phyloP scores from a whole-genome alignment of 2,797 vertebrate species.

The Staurois parvus region DNA sequence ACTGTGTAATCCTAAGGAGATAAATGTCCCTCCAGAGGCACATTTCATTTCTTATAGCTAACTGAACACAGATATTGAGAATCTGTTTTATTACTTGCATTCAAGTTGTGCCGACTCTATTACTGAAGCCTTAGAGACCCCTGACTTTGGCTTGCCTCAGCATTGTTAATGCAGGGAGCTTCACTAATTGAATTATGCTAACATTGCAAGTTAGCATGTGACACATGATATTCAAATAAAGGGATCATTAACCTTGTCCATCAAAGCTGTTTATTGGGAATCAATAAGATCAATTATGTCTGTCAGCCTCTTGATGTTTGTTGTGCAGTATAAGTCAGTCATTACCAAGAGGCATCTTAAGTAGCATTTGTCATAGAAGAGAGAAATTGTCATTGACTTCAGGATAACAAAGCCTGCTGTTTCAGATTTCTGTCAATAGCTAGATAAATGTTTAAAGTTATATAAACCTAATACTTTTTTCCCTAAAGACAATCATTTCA shows the following conservation, averaged over 20 bases:
- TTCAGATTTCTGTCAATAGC: neutral
- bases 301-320: slow-evolving; percentile 32
- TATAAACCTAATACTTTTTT: neutral
- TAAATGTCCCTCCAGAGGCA: slow-evolving; percentile 11
- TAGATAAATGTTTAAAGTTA: neutral
- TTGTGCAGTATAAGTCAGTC: slow-evolving; percentile 10
- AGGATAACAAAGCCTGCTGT: neutral
- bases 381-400: neutral
- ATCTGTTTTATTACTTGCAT: neutral
- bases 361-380: neutral
- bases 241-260: slow-evolving; percentile 56
- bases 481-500: too few species aligned
- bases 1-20: slow-evolving; percentile 12
- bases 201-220: slow-evolving; percentile 33
- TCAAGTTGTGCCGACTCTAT: neutral
- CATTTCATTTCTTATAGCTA: slow-evolving; percentile 33
- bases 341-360: slow-evolving; percentile 6
- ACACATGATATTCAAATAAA: slow-evolving; percentile 35
- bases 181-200: slow-evolving; percentile 38
- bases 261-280: slow-evolving; percentile 47
- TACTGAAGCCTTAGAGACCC: neutral
- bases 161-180: slow-evolving; percentile 20
- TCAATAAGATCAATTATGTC: slow-evolving; percentile 52
- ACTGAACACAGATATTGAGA: slow-evolving; percentile 23
- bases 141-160: neutral